phyloP scores from a whole-genome alignment of 2,113 vertebrate species.

The Lagopus leucura region DNA sequence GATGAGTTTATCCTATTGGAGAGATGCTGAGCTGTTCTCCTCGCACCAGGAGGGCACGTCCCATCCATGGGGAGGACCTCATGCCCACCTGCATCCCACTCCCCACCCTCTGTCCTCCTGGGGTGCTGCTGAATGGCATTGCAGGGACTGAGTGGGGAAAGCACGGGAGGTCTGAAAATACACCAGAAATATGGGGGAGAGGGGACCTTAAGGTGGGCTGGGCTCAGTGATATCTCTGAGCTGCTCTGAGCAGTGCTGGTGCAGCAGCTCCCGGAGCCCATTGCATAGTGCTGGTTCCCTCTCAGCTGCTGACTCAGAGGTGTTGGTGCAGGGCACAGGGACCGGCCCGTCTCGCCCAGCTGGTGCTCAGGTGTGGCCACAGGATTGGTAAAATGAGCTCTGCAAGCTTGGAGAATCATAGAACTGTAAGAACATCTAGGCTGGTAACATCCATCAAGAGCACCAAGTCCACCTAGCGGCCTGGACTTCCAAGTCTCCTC shows the following conservation, averaged over 20 bases:
- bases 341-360: slow-evolving; percentile 16
- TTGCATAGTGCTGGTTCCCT: accelerated
- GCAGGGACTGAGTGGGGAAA: neutral
- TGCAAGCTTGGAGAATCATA: neutral
- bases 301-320: neutral
- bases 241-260: neutral
- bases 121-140: neutral
- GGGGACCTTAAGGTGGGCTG: accelerated
- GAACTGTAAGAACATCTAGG: neutral
- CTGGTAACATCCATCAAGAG: neutral
- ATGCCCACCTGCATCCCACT: neutral
- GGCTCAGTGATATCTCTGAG: neutral
- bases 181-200: accelerated
- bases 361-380: neutral
- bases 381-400: neutral
- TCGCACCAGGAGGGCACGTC: accelerated
- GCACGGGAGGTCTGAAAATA: neutral
- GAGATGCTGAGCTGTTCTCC: neutral
- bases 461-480: neutral
- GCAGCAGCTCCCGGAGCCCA: neutral
- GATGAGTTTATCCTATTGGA: neutral
- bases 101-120: neutral
- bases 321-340: neutral
- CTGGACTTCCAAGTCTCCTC: neutral
- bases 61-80: neutral